Conservation (phyloP, 2,113 vertebrate genomes). For the Pavo muticus region DNA sequence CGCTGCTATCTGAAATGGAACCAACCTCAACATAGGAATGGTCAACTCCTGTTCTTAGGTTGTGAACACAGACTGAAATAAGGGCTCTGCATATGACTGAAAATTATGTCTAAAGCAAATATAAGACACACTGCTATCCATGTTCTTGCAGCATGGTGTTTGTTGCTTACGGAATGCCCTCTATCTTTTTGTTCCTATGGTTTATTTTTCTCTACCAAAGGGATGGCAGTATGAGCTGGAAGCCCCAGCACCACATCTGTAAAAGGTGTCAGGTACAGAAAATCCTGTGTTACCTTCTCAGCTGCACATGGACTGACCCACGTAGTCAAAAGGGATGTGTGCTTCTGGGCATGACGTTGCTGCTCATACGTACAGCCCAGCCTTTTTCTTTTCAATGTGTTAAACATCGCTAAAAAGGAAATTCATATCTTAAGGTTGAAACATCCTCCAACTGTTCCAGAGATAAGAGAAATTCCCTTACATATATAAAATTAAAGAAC, state of each 20-base stretch:
- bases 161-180: background rate
- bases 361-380: background rate
- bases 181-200: background rate
- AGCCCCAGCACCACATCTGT: background rate
- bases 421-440: background rate
- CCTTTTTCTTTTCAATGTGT: background rate
- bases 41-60: background rate
- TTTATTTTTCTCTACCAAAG: background rate
- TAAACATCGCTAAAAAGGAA: background rate
- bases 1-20: fast-evolving
- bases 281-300: background rate
- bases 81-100: background rate
- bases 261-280: background rate
- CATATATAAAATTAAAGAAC: background rate
- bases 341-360: background rate
- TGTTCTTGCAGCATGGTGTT: background rate
- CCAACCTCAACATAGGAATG: fast-evolving
- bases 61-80: background rate
- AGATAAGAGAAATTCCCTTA: background rate
- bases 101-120: background rate
- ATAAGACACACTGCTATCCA: background rate
- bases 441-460: background rate
- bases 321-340: background rate
- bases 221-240: background rate
- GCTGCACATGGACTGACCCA: background rate